These are phyloP conservation scores for Pilophorus perplexus DNA, from an alignment of 2,888 invertebrate species.

Conservation along the genomic window DNA sequence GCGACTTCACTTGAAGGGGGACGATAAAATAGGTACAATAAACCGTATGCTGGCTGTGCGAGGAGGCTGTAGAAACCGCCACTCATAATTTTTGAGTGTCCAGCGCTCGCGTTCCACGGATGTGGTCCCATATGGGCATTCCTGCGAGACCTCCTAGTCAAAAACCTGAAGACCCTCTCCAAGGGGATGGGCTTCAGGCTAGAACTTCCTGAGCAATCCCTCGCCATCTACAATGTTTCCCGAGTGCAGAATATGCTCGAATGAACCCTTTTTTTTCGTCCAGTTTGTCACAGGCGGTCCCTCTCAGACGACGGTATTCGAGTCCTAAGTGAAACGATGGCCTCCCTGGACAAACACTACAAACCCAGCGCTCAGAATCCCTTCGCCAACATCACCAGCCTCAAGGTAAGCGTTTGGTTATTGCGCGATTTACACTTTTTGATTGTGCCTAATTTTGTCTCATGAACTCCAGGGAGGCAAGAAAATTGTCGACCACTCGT, in stretches of 20 bases:
- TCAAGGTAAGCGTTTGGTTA: constrained; percentile 36
- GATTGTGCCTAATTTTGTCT: neutral
- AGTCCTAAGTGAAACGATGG: constrained; percentile 79
- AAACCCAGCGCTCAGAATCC: constrained; percentile 66
- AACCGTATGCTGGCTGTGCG: too few relatives aligned
- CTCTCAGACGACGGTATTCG: constrained; percentile 69
- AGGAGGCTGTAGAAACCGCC: too few relatives aligned
- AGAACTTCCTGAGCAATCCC: too few relatives aligned
- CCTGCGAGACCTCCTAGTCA: neutral
- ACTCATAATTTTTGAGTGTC: too few relatives aligned
- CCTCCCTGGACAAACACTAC: constrained; percentile 78
- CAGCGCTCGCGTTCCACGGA: too few relatives aligned
- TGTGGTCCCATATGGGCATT: too few relatives aligned
- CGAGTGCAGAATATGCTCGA: too few relatives aligned
- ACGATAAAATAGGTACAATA: too few relatives aligned
- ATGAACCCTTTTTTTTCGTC: too few relatives aligned
- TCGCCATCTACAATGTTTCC: too few relatives aligned
- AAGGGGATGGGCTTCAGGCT: too few relatives aligned
- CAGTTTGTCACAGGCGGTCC: constrained; percentile 69
- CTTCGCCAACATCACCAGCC: constrained; percentile 56
- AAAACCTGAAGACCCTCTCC: neutral
- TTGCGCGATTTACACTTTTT: neutral
- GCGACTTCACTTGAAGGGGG: too few relatives aligned
- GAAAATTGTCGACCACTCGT: constrained; percentile 35
- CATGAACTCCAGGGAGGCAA: constrained; percentile 36